Conservation (phyloP, 1,140 invertebrate species). For the Batillaria attramentaria region DNA sequence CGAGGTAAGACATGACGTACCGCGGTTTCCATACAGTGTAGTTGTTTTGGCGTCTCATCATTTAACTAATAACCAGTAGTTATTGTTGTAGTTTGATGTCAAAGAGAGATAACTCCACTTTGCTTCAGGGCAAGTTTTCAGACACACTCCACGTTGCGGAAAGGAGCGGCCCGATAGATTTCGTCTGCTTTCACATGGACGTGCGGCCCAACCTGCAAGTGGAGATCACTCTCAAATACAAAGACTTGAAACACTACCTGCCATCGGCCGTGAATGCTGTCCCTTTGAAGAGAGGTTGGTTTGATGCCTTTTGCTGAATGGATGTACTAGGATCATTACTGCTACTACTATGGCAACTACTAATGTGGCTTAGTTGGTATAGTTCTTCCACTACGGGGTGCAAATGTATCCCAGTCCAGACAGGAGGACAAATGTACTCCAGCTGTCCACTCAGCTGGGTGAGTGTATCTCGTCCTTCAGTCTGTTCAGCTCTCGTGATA, state of each 20-base stretch:
- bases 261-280: constrained; percentile 8
- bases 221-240: constrained; percentile 29
- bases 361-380: no score
- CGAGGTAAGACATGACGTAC: constrained; percentile 11
- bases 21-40: neutral
- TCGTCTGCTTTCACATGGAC: constrained; percentile 18
- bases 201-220: neutral
- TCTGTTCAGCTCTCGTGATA: neutral
- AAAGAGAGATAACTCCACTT: neutral
- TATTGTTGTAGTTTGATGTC: neutral
- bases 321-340: no score
- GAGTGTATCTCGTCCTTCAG: no score
- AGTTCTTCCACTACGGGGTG: no score
- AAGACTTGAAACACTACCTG: constrained; percentile 6
- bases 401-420: no score
- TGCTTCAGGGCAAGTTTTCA: constrained; percentile 7
- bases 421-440: no score
- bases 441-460: no score
- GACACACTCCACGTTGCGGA: constrained; percentile 8
- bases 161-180: constrained; percentile 22
- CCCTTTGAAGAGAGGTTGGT: constrained; percentile 10
- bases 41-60: neutral
- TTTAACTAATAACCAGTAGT: neutral
- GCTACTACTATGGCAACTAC: no score
- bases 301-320: no score